Base-by-base conservation (phyloP, 2,113 vertebrate species). In the Pristiophorus japonicus region DNA sequence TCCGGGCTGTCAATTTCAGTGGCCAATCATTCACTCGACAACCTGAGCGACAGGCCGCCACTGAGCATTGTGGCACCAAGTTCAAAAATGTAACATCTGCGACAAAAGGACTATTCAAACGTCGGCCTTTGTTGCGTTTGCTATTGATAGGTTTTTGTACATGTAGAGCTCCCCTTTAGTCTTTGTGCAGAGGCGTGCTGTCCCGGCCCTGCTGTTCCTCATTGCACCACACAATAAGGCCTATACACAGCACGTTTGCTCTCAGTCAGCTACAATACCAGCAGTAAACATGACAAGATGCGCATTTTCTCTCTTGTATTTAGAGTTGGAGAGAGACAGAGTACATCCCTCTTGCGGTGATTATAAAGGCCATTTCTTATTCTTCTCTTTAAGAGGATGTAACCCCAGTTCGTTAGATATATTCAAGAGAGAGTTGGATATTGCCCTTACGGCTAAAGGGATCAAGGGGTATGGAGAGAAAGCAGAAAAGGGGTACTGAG, bases 61-160 rank as follows among this genome's bases (percentile, higher is more conserved):
- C 27, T 12, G 22, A 30, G 22, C 45, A 88, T n/a, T 42, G 45
- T 18, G 20, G 78, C 38, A 84, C 14, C 24, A 24, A 55, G 24
- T 12, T 88, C 47, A 88, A 88, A 88, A 88, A 55, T 10, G 84
- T 87, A 51, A 51, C 45, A 87, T 51, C 22, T 27, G 84, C 24
- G 7, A 51, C 84, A 51, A 87, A 87, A 51, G 45, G 24, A 27
- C 84, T 30, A 78, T 78, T 78, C 75, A 81, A n/a, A 42, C 18
- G 38, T 22, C 18, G 84, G 24, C 47, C 51, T 30, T 88, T 88
- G 85, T 88, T 84, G 16, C 14, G 2, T 45, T 84, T 84, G 38
- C 38, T 84, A 84, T 84, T 84, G 78, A 84, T 4, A 42, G 78
- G n/a, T 84, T 84, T 84, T 84, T 84, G 78, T 84, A 84, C 38